phyloP scores from a whole-genome alignment of 2,113 vertebrate genomes.

The Spheniscus mendiculus region DNA sequence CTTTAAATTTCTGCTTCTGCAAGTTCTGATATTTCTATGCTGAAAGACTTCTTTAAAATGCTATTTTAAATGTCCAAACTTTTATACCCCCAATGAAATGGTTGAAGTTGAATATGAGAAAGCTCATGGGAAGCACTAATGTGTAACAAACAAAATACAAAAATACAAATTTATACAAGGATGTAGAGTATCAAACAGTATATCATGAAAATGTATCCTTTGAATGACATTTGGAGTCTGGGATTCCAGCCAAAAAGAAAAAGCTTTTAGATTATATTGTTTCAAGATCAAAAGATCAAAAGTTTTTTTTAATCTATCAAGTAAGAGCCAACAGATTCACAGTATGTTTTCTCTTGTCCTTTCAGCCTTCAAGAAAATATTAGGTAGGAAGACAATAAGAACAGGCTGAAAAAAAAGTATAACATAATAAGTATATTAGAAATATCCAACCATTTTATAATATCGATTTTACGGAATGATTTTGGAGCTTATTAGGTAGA shows the following conservation, averaged over 20 bases:
- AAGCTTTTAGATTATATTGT: conserved; percentile 62
- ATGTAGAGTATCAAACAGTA: conserved; percentile 35
- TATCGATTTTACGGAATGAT: not conserved
- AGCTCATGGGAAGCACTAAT: not conserved
- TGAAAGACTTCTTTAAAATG: not conserved
- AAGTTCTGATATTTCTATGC: not conserved
- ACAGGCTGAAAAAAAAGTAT: not conserved
- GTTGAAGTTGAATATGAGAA: not conserved
- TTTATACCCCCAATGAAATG: not conserved
- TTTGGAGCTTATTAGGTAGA: not conserved
- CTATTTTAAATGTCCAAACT: conserved; percentile 9
- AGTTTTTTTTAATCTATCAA: conserved; percentile 55
- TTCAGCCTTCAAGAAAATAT: conserved; percentile 16
- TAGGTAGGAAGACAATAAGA: not conserved
- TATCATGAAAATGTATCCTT: conserved; percentile 55
- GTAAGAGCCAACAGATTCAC: conserved; percentile 63
- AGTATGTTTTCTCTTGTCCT: conserved; percentile 26
- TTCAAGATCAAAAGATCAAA: conserved; percentile 71
- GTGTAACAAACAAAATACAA: not conserved
- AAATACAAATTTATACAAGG: conserved; percentile 7
- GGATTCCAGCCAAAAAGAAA: conserved; percentile 71
- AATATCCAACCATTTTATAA: not conserved
- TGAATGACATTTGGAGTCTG: conserved; percentile 69
- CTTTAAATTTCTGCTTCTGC: not conserved
- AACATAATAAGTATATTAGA: not conserved